These are phyloP conservation scores for Dorcus hopei DNA, from an alignment of 2,888 invertebrate genomes.

Conservation along the genomic window DNA sequence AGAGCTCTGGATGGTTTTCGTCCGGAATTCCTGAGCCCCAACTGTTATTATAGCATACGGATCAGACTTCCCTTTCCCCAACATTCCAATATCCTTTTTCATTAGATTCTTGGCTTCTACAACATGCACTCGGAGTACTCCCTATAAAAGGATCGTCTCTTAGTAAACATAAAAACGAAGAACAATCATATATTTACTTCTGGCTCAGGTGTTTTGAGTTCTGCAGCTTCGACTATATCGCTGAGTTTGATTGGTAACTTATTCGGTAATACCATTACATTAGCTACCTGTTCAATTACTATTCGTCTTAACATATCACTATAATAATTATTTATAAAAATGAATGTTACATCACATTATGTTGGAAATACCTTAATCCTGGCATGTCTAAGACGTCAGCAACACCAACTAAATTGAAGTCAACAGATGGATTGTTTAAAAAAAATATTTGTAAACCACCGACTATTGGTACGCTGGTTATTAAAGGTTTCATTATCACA, in stretches of 20 bases:
- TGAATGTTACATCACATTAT: background rate
- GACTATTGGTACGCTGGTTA: constrained; percentile 85
- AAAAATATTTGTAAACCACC: constrained; percentile 96
- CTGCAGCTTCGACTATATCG: constrained; percentile 75
- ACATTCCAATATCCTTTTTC: constrained; percentile 90
- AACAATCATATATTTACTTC: constrained; percentile 60
- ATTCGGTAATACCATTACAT: constrained; percentile 94
- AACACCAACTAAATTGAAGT: constrained; percentile 94
- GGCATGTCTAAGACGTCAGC: constrained; percentile 97
- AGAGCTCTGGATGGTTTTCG: constrained; percentile 89
- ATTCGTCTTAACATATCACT: constrained; percentile 87
- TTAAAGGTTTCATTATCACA: constrained; percentile 91
- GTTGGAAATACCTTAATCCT: constrained; percentile 70
- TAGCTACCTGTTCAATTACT: constrained; percentile 87
- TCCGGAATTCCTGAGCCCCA: constrained; percentile 91
- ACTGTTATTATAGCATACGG: constrained; percentile 91
- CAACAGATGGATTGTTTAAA: constrained; percentile 92
- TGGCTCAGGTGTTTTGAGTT: constrained; percentile 86
- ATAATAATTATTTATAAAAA: constrained; percentile 30
- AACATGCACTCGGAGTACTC: constrained; percentile 89
- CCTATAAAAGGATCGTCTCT: constrained; percentile 57
- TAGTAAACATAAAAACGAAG: background rate
- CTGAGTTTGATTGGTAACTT: constrained; percentile 88
- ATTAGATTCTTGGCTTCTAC: constrained; percentile 93
- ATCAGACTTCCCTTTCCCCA: constrained; percentile 94